Base-by-base conservation (phyloP, 2,113 vertebrate species). In the Rhabdomys dilectus region DNA sequence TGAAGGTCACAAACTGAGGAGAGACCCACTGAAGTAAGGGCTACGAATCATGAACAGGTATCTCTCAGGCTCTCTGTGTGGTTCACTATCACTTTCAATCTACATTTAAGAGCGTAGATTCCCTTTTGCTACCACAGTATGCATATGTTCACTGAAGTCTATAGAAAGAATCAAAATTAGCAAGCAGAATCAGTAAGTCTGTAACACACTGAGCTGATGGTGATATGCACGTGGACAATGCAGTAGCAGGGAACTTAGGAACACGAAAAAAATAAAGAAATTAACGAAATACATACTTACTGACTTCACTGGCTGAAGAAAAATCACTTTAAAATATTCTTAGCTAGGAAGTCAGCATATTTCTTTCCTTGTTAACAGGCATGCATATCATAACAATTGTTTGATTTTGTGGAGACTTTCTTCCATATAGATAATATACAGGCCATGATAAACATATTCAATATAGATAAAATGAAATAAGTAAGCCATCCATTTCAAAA, bases 401-500 rank as follows among this genome's bases (percentile, higher is more conserved):
- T 29, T 64, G 26, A 77, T 62, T 64, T 26, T 34, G 4, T 45
- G 29, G 29, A 76, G 21, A 1, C 7, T 6, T 34, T 64, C 53
- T 75, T 39, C 15, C 51, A 39, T 12, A 75, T 0, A 75, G 21
- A 42, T 53, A 68, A 95, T 7, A 48, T 60, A 16, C 12, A n/a
- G 80, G 3, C 21, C 21, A 82, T 39, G 58, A 58, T 26, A 82
- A 24, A 39, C 8, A 82, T 39, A 26, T 82, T 17, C 4, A 64
- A 17, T 34, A 87, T 1, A 77, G 19, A 53, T 56, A 70, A 95
- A 6, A 70, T 29, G 53, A 31, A 93, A 92, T n/a, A 72, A 48
- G 9, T 39, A 91, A 53, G 62, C 4, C n/a, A 93, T 77, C 21
- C 26, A 58, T 95, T 76, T 93, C 93, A 96, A 82, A 31, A 62